Conservation (phyloP, 2,113 vertebrate species). For the Python bivittatus region DNA sequence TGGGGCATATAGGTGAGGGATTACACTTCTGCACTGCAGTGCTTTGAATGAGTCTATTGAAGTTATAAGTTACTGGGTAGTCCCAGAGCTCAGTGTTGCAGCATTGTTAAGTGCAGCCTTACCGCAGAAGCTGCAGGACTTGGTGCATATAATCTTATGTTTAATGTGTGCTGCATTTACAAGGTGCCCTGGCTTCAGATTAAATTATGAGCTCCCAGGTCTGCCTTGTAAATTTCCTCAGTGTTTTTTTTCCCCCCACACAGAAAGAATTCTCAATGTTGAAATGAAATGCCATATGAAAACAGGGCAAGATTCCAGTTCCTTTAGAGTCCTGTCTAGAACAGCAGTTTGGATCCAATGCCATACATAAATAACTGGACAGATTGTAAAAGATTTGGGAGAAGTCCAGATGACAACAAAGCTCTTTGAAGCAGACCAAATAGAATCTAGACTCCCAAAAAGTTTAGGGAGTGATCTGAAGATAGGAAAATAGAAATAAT, state of each 20-base stretch:
- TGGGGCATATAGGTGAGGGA: neutral
- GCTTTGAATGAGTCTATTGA: conserved; percentile 11
- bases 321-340: neutral
- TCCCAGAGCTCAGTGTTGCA: conserved; percentile 4
- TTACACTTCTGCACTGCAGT: conserved; percentile 29
- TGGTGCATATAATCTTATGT: conserved; percentile 19
- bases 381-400: neutral
- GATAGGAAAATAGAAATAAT: neutral
- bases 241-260: neutral
- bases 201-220: conserved; percentile 3
- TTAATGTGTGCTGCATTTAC: conserved; percentile 27
- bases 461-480: neutral
- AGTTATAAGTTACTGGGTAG: conserved; percentile 3
- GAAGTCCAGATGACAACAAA: neutral
- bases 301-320: neutral
- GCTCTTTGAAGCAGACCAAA: neutral
- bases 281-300: neutral
- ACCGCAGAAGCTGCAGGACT: conserved; percentile 21
- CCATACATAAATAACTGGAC: neutral
- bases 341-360: neutral
- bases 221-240: conserved; percentile 15
- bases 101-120: neutral
- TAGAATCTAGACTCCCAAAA: neutral
- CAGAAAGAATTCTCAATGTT: neutral
- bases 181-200: conserved; percentile 25